Base-by-base conservation (phyloP, 1,140 invertebrate genomes). In the Orchestia grillus region DNA sequence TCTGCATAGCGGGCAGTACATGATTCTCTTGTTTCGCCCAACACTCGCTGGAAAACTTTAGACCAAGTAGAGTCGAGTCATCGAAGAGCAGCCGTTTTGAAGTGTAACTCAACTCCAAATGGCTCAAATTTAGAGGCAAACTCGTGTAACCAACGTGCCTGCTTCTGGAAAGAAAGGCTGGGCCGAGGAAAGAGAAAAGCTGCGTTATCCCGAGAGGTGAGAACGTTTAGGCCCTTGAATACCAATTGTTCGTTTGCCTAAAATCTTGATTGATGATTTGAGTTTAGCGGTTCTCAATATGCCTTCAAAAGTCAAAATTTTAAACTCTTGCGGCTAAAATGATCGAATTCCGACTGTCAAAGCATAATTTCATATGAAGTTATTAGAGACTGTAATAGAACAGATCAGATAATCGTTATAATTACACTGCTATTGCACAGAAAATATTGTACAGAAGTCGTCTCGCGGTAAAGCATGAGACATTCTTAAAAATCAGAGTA, bases 21-120 rank as follows among this genome's bases (percentile, higher is more conserved):
- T 42, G 42, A 90, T 44, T 90, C 41, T 90, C 41, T 41, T 90
- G 88, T 90, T 90, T 90, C 43, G 36, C 88, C 11, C 42, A 42
- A 90, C 88, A 90, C 88, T 90, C 28, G 88, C 88, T 42, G 41
- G 88, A 90, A 90, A 90, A 90, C 41, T 90, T 90, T 90, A 28
- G 42, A 90, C 41, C 88, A 90, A 90, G n/a, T 90, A 90, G 11
- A 90, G 88, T 90, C 43, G 36, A 41, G 87, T 87, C 87, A 87
- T 87, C 87, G 87, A 87, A 87, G 36, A 87, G 87, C 87, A 87
- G 87, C 87, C 36, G 87, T 87, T 87, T 40, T 8, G 36, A n/a
- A 40, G 41, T 41, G 36, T 87, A 87, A 87, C 41, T 87, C 41
- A 36, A 87, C 36, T 87, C 87, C 36, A 40, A 87, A 87, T n/a